Evolutionary conservation across 2,888 invertebrate species (phyloP).

Genomic region (Diloba caeruleocephala): DNA sequence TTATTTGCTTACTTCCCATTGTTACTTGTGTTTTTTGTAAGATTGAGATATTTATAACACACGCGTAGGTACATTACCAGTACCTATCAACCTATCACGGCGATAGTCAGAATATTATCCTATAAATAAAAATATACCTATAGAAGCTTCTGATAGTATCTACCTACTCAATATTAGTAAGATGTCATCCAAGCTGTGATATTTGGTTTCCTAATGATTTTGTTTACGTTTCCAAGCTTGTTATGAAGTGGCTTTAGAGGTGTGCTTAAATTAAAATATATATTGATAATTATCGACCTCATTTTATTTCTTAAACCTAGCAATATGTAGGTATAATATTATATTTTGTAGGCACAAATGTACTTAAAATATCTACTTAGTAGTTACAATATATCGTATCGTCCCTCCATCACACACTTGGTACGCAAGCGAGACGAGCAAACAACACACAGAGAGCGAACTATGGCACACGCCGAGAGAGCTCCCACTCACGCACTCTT

Average conservation of each 20-base stretch:
- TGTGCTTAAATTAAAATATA: constrained; percentile 17
- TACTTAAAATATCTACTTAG: constrained; percentile 83
- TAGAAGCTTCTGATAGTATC: no score
- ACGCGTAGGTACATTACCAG: no score
- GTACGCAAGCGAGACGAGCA: constrained; percentile 62
- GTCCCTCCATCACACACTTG: constrained; percentile 70
- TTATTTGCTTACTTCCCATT: constrained; percentile 3
- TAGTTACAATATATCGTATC: constrained; percentile 84
- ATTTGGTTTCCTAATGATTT: no score
- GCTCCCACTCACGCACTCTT: constrained; percentile 82
- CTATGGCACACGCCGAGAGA: constrained; percentile 62
- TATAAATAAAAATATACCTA: no score
- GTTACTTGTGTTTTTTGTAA: no score
- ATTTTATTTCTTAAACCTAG: constrained; percentile 61
- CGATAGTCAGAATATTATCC: no score
- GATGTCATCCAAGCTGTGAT: no score
- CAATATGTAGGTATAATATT: constrained; percentile 59
- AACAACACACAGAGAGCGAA: constrained; percentile 66
- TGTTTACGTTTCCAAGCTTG: no score
- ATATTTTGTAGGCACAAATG: constrained; percentile 69
- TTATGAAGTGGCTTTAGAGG: neutral
- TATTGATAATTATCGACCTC: constrained; percentile 25
- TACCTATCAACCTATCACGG: no score
- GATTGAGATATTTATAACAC: no score
- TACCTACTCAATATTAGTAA: no score